Evolutionary conservation across 2,113 vertebrate species (phyloP).

Genomic region (Amblyopsis rosae): DNA sequence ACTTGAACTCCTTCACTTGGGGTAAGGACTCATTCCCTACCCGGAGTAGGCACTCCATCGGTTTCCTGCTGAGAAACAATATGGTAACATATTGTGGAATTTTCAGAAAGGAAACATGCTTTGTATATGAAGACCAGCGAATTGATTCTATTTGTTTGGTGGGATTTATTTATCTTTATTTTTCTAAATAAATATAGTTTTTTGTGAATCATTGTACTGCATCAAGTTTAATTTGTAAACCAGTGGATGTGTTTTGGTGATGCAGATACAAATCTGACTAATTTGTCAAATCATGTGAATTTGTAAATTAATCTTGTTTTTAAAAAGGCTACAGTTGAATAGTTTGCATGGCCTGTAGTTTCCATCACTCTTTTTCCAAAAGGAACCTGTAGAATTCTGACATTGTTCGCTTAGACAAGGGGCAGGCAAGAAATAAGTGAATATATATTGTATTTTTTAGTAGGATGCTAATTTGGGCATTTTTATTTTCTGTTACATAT

Average conservation of each 20-base stretch:
- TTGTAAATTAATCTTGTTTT: too few relatives aligned
- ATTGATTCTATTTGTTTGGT: too few relatives aligned
- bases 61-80: too few relatives aligned
- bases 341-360: neutral
- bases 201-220: neutral
- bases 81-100: too few relatives aligned
- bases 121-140: too few relatives aligned
- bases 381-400: neutral
- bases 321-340: slow-evolving; percentile 15
- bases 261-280: too few relatives aligned
- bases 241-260: slow-evolving; percentile 2
- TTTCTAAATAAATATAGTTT: neutral
- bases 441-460: slow-evolving; percentile 5
- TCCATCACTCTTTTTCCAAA: neutral
- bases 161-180: too few relatives aligned
- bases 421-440: neutral
- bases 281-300: too few relatives aligned
- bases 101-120: too few relatives aligned
- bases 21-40: too few relatives aligned
- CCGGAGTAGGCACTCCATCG: too few relatives aligned
- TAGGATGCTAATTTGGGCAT: neutral
- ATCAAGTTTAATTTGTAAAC: slow-evolving; percentile 4
- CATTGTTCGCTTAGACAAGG: slow-evolving; percentile 1
- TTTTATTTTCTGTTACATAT: neutral
- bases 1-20: too few relatives aligned